These are phyloP conservation scores for Aphodius granarius DNA, from an alignment of 2,888 invertebrate species.

Conservation along the genomic window DNA sequence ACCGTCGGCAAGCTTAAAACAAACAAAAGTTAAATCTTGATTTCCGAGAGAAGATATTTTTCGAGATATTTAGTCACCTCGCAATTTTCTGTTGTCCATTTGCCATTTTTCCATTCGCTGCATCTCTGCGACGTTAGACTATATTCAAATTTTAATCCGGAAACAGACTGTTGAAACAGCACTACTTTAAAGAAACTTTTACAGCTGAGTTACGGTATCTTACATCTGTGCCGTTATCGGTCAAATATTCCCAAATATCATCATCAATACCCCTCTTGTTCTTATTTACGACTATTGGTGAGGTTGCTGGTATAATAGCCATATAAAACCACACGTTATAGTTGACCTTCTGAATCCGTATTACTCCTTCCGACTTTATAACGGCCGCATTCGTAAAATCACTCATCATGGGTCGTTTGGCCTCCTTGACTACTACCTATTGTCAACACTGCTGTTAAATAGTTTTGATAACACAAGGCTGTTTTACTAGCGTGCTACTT, in stretches of 20 bases:
- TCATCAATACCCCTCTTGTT: background rate
- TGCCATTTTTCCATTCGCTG: background rate
- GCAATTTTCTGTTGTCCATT: background rate
- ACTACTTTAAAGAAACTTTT: too few relatives aligned
- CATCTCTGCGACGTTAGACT: background rate
- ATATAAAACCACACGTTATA: constrained; percentile 3
- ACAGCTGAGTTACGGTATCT: background rate
- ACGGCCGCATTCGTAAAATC: background rate
- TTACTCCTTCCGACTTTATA: background rate
- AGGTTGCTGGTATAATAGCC: background rate
- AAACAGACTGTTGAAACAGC: background rate
- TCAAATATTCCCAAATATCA: background rate
- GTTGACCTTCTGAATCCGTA: background rate
- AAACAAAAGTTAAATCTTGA: too few relatives aligned
- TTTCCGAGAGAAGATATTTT: too few relatives aligned
- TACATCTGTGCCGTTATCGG: background rate
- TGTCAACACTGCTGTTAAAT: background rate
- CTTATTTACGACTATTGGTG: background rate
- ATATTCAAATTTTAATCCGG: background rate
- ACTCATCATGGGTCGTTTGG: background rate
- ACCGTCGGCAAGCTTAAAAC: background rate
- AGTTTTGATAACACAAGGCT: too few relatives aligned
- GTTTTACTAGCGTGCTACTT: too few relatives aligned
- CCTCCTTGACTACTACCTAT: background rate
- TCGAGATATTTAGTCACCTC: background rate